These are phyloP conservation scores for Macrosteles quadrilineatus DNA, from an alignment of 1,140 invertebrate genomes.

Conservation along the genomic window DNA sequence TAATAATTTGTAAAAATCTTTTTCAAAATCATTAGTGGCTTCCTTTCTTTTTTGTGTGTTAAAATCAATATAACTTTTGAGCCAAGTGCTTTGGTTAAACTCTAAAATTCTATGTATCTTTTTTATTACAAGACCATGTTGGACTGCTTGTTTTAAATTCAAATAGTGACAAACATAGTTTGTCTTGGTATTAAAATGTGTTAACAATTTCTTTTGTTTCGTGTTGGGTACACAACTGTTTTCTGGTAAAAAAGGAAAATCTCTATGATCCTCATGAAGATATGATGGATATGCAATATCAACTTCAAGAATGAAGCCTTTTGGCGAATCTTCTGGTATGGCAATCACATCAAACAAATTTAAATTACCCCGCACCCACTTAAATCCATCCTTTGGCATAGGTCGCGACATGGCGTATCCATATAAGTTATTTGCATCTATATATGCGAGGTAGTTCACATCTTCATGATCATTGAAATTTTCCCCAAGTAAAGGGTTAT, in stretches of 20 bases:
- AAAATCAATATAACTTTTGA: slow-evolving; percentile 46
- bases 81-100: slow-evolving; percentile 47
- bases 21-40: slow-evolving; percentile 47
- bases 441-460: slow-evolving; percentile 51
- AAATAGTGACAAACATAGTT: slow-evolving; percentile 47
- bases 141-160: slow-evolving; percentile 41
- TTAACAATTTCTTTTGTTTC: slow-evolving; percentile 35
- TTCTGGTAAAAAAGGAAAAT: slow-evolving; percentile 55
- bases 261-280: slow-evolving; percentile 55
- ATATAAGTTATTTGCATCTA: slow-evolving; percentile 60
- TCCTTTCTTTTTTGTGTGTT: slow-evolving; percentile 44
- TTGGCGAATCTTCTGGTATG: slow-evolving; percentile 47
- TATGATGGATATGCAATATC: slow-evolving; percentile 46
- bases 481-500: slow-evolving; percentile 52
- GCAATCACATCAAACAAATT: slow-evolving; percentile 47
- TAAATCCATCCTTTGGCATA: slow-evolving; percentile 51
- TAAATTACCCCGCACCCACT: slow-evolving; percentile 49
- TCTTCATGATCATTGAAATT: slow-evolving; percentile 49
- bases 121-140: slow-evolving; percentile 43
- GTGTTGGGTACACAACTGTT: slow-evolving; percentile 24
- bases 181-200: slow-evolving; percentile 32
- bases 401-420: slow-evolving; percentile 53
- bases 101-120: slow-evolving; percentile 47
- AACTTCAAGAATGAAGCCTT: slow-evolving; percentile 57
- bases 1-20: slow-evolving; percentile 49